These are phyloP conservation scores for Falco cherrug DNA, from an alignment of 2,797 vertebrate species.

Conservation along the genomic window DNA sequence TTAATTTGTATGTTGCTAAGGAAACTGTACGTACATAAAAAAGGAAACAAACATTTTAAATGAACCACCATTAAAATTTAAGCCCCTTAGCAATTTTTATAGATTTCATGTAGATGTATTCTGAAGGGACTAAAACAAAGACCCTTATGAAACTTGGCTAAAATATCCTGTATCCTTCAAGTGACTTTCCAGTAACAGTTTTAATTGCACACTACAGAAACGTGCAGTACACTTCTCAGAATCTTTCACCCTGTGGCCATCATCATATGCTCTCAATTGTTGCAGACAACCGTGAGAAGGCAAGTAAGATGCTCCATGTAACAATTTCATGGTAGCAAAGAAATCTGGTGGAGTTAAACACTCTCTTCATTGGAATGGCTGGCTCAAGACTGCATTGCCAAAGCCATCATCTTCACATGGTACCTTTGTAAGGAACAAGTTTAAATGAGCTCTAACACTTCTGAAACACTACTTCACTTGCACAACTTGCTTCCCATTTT, in stretches of 20 bases:
- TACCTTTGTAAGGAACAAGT: neutral
- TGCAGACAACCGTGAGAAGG: neutral
- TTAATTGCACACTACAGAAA: neutral
- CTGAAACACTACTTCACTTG: neutral
- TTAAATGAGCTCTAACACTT: neutral
- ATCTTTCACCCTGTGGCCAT: neutral
- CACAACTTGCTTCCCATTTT: neutral
- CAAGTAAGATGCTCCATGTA: neutral
- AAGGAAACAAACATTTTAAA: neutral
- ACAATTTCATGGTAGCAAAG: neutral
- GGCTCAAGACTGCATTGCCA: neutral
- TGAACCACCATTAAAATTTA: neutral
- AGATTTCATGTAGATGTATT: neutral
- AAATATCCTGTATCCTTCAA: neutral
- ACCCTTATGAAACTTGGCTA: neutral
- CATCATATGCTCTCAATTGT: neutral
- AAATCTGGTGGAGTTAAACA: neutral
- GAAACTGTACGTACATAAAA: neutral
- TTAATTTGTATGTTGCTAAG: neutral
- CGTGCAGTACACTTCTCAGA: neutral
- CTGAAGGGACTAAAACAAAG: neutral
- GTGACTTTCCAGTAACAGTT: neutral
- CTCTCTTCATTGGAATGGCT: neutral
- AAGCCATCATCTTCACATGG: neutral
- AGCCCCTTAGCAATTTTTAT: neutral